Percentiles rank a stretch among this genome's conserved stretches.
These are phyloP conservation scores for Emesis russula DNA, from an alignment of 2,888 invertebrate species.

Conservation along the genomic window DNA sequence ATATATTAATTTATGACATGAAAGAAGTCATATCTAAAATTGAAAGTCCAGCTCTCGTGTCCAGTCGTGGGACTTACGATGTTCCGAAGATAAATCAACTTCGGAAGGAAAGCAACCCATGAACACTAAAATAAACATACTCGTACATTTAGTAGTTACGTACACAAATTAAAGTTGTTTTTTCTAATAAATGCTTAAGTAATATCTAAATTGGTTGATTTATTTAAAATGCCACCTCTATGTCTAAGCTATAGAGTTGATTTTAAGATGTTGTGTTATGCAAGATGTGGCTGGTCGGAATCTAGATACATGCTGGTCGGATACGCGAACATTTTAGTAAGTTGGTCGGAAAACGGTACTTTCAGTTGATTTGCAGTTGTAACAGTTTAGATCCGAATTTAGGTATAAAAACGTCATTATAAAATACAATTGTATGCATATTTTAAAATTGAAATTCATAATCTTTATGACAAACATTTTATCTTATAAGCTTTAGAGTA, in stretches of 20 bases:
- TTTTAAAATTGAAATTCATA: neutral
- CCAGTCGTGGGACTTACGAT: neutral
- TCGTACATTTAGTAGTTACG: too few species aligned
- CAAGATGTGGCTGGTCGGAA: neutral
- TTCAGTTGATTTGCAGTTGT: neutral
- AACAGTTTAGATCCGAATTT: neutral
- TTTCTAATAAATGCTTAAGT: neutral
- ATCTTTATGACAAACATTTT: neutral
- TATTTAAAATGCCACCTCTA: neutral
- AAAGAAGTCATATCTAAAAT: neutral
- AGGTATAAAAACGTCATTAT: neutral
- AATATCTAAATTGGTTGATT: neutral
- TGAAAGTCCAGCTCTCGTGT: neutral
- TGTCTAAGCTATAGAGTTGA: neutral
- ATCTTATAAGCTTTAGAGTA: neutral
- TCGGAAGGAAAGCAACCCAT: neutral
- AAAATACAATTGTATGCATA: neutral
- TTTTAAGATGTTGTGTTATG: neutral
- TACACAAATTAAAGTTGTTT: too few species aligned
- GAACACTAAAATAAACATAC: neutral
- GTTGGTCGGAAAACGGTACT: neutral
- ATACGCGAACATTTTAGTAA: neutral
- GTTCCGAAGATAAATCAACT: conserved; percentile 1
- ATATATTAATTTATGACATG: neutral
- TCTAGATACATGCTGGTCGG: neutral